Conservation (phyloP, 2,797 vertebrate genomes). For the Clamator glandarius region DNA sequence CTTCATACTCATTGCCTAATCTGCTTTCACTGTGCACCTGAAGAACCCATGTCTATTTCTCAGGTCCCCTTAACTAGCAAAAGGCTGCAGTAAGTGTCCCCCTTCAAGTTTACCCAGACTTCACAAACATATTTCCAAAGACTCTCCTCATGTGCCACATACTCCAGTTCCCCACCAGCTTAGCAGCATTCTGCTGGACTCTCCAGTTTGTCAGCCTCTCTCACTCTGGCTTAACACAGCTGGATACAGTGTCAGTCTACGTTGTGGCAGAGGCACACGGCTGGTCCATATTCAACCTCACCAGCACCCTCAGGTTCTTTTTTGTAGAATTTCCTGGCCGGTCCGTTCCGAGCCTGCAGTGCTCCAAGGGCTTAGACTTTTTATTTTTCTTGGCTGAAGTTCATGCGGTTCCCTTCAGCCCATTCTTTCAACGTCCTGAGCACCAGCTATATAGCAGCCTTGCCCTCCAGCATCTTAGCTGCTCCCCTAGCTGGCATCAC, state of each 20-base stretch:
- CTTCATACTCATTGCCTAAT: not conserved
- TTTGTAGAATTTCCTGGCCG: not conserved
- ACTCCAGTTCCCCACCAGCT: not conserved
- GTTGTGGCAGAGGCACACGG: not conserved
- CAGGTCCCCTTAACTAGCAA: not conserved
- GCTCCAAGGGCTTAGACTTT: not conserved
- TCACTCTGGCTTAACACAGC: not conserved
- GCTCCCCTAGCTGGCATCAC: not conserved
- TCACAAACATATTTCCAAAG: not conserved
- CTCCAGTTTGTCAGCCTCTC: not conserved
- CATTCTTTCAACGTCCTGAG: not conserved
- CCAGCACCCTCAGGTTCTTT: not conserved
- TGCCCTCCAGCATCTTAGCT: not conserved
- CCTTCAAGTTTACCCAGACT: not conserved
- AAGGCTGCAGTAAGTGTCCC: not conserved
- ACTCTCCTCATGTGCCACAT: not conserved
- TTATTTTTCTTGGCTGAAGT: not conserved
- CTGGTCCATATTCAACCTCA: not conserved
- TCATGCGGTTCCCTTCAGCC: not conserved
- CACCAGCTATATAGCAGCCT: not conserved
- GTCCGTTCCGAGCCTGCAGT: not conserved
- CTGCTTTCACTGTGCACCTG: not conserved
- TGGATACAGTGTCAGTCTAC: not conserved
- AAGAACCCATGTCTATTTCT: not conserved
- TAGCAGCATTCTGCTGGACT: not conserved